A percentile compares a stretch with the other conserved stretches of the same genome.
Conservation (phyloP, 2,113 vertebrate genomes). For the Lontra canadensis region DNA sequence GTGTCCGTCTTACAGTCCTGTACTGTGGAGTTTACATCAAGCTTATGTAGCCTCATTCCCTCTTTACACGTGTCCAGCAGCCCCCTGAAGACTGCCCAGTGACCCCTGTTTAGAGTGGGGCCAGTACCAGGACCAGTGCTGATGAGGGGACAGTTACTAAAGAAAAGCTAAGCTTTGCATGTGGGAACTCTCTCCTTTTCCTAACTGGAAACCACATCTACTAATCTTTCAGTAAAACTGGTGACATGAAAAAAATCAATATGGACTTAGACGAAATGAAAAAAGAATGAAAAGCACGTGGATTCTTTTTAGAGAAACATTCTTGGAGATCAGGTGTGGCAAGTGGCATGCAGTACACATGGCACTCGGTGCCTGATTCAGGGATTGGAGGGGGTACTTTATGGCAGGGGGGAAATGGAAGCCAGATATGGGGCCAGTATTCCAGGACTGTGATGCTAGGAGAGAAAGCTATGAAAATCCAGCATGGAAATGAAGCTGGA, state of each 20-base stretch:
- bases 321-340: slow-evolving; percentile 81
- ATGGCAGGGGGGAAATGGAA: slow-evolving; percentile 85
- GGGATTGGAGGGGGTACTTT: slow-evolving; percentile 86
- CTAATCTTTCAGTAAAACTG: slow-evolving; percentile 88
- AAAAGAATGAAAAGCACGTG: slow-evolving; percentile 79
- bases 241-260: slow-evolving; percentile 87
- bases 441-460: slow-evolving; percentile 80
- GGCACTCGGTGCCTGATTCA: slow-evolving; percentile 83
- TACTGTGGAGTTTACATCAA: neutral
- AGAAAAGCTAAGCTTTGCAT: slow-evolving; percentile 85
- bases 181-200: slow-evolving; percentile 90
- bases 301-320: slow-evolving; percentile 77
- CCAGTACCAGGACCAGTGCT: slow-evolving; percentile 88
- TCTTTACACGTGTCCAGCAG: neutral
- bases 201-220: slow-evolving; percentile 88
- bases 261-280: slow-evolving; percentile 89
- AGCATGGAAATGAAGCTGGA: slow-evolving; percentile 77
- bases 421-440: slow-evolving; percentile 85
- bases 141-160: slow-evolving; percentile 88
- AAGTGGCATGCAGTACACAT: slow-evolving; percentile 85
- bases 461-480: slow-evolving; percentile 77
- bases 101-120: slow-evolving; percentile 86
- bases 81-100: slow-evolving; percentile 82
- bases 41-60: neutral
- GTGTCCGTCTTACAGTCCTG: neutral